Conservation (phyloP, 2,888 invertebrate species). For the Drosophila limbata region DNA sequence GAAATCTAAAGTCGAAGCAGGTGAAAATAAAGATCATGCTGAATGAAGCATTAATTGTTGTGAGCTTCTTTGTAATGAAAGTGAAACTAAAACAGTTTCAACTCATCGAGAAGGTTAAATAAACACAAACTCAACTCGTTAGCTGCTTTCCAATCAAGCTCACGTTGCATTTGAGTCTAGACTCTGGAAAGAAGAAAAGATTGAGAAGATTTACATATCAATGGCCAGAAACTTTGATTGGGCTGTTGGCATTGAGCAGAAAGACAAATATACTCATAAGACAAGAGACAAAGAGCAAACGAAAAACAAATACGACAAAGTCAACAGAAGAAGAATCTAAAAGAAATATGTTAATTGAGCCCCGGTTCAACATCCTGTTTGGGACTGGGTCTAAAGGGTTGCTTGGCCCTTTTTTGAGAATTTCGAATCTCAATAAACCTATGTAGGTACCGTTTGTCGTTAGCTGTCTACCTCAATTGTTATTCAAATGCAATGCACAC, state of each 20-base stretch:
- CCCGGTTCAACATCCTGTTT: conserved; percentile 44
- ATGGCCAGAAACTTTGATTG: conserved; percentile 58
- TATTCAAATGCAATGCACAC: conserved; percentile 63
- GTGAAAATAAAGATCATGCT: conserved; percentile 27
- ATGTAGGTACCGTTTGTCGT: conserved; percentile 19
- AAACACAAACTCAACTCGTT: conserved; percentile 27
- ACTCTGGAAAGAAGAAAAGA: conserved; percentile 9
- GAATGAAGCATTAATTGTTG: conserved; percentile 39
- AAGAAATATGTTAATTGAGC: conserved; percentile 61
- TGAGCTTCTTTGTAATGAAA: conserved; percentile 38
- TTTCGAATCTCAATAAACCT: conserved; percentile 29
- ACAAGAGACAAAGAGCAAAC: conserved; percentile 36
- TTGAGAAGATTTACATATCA: conserved; percentile 62
- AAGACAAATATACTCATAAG: conserved; percentile 19
- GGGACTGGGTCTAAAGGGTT: conserved; percentile 50
- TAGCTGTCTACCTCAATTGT: conserved; percentile 49
- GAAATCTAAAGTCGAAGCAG: conserved; percentile 25
- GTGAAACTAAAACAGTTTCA: conserved; percentile 42
- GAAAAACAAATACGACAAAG: conserved; percentile 39
- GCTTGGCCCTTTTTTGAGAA: conserved; percentile 14
- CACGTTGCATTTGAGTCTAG: conserved; percentile 18
- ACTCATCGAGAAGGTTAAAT: conserved; percentile 31
- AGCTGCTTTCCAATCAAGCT: conserved; percentile 40
- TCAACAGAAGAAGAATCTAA: conserved; percentile 48
- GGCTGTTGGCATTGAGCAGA: conserved; percentile 62